Base-by-base conservation (phyloP, 2,888 invertebrate genomes). In the Fragum fragum region DNA sequence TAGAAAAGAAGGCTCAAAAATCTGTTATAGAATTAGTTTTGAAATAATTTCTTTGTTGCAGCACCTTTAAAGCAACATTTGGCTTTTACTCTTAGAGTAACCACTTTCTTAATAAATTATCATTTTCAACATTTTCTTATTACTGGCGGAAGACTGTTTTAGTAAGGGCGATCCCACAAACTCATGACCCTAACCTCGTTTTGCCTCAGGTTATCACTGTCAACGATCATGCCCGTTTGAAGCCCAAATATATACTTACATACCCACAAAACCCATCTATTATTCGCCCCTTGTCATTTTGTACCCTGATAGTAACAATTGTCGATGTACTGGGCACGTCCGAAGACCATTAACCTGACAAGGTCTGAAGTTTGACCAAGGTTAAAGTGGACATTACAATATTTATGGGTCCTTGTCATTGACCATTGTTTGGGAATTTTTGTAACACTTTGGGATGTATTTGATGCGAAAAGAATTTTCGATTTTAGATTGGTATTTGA, bases 261-360 rank as follows among this genome's bases (percentile, higher is more conserved):
- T 76, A 72, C 53, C 52, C 57, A 47, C 47, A 66, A 73, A 42
- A 36, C 57, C 42, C 42, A 83, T 83, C 76, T 68, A 83, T 83
- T 79, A 83, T 72, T 74, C 79, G 76, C 73, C 79, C 76, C 73
- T 83, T 83, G 83, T 83, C 76, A 83, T 79, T 83, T 83, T 73
- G 79, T 73, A 76, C 79, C 76, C 66, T 21, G 66, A 66, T 42
- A 66, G 66, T 66, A 66, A 66, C 66, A 66, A 66, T 66, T 66
- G 28, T 66, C 66, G 39, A 21, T 39, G 66, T 66, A 66, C 66
- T 53, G 66, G 66, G 66, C 66, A 66, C 66, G 42, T 55, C 29
- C 23, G 42, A 66, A 74, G 57, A 74, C 76, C 81, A 81, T 81
- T 77, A 77, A 72, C 81, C 76, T 52, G 57, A 68, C 32, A 53